These are phyloP conservation scores for Tenthredo scrophulariae DNA, from an alignment of 2,888 invertebrate species.

Conservation along the genomic window DNA sequence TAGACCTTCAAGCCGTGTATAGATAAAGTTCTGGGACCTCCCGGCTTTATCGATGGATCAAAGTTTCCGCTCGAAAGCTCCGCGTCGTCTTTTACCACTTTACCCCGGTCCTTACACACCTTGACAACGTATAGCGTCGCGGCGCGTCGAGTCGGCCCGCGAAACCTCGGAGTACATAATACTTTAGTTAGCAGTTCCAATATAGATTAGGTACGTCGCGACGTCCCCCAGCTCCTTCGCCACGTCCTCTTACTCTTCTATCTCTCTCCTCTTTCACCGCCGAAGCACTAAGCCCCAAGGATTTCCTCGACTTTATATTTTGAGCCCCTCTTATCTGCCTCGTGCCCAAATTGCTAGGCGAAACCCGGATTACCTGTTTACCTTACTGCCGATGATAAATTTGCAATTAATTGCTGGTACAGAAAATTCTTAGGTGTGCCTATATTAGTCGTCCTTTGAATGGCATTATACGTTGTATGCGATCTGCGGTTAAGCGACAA, in stretches of 20 bases:
- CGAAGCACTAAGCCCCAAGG: slow-evolving; percentile 62
- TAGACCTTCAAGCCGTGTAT: background rate
- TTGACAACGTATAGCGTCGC: background rate
- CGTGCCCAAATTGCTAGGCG: slow-evolving; percentile 43
- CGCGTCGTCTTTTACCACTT: slow-evolving; percentile 53
- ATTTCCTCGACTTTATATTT: slow-evolving; percentile 66
- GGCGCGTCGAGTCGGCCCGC: slow-evolving; percentile 10
- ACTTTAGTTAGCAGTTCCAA: slow-evolving; percentile 63
- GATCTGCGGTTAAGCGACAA: no score
- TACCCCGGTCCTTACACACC: slow-evolving; percentile 38
- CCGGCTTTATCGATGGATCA: slow-evolving; percentile 58
- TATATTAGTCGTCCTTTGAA: background rate
- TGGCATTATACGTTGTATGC: background rate
- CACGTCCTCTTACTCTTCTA: slow-evolving; percentile 41
- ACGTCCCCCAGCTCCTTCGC: slow-evolving; percentile 6
- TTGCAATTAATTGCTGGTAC: slow-evolving; percentile 43
- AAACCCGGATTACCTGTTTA: slow-evolving; percentile 48
- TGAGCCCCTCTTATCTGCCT: slow-evolving; percentile 62
- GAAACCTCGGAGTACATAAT: slow-evolving; percentile 58
- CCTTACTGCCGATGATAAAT: slow-evolving; percentile 47
- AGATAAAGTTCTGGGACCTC: slow-evolving; percentile 33
- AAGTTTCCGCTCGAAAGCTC: slow-evolving; percentile 58
- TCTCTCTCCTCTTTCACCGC: slow-evolving; percentile 59
- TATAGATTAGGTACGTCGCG: slow-evolving; percentile 61
- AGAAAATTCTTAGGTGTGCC: background rate